Percentiles rank a stretch among this genome's conserved stretches.
Conservation (phyloP, 1,140 invertebrate genomes). For the Piezodorus guildinii region DNA sequence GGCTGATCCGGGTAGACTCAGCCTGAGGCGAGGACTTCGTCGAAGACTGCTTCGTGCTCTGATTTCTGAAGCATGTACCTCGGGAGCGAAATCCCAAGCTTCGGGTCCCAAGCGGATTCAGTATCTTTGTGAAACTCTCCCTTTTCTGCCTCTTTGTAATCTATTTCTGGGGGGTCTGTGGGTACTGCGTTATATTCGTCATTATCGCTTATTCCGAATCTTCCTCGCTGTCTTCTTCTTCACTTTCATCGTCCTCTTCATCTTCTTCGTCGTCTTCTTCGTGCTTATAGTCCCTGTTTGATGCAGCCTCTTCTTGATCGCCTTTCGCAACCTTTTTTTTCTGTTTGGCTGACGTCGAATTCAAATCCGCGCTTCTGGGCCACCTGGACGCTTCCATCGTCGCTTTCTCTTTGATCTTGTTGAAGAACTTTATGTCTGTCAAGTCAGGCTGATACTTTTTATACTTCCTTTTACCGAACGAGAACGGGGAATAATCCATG, state of each 20-base stretch:
- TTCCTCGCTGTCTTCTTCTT: constrained; percentile 17
- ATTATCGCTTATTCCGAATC: constrained; percentile 20
- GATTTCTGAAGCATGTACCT: constrained; percentile 53
- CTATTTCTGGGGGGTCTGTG: constrained; percentile 25
- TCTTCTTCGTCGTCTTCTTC: constrained; percentile 24
- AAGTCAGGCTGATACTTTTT: constrained; percentile 18
- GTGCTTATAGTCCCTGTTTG: background rate
- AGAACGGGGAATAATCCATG: background rate
- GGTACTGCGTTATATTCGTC: constrained; percentile 24
- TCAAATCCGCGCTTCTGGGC: background rate
- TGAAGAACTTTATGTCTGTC: background rate
- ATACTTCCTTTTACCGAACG: constrained; percentile 12
- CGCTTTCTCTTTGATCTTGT: background rate
- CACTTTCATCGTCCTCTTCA: constrained; percentile 20
- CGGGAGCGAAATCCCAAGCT: constrained; percentile 48
- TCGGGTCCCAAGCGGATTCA: constrained; percentile 45
- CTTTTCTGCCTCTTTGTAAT: constrained; percentile 32
- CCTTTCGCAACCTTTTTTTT: background rate
- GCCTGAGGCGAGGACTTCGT: constrained; percentile 36
- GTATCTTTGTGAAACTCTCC: constrained; percentile 45
- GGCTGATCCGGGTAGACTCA: background rate
- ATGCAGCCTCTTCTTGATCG: background rate
- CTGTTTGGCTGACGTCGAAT: background rate
- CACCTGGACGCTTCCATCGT: background rate
- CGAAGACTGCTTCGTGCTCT: constrained; percentile 51